Base-by-base conservation (phyloP, 2,888 invertebrate genomes). In the Polietes domitor region DNA sequence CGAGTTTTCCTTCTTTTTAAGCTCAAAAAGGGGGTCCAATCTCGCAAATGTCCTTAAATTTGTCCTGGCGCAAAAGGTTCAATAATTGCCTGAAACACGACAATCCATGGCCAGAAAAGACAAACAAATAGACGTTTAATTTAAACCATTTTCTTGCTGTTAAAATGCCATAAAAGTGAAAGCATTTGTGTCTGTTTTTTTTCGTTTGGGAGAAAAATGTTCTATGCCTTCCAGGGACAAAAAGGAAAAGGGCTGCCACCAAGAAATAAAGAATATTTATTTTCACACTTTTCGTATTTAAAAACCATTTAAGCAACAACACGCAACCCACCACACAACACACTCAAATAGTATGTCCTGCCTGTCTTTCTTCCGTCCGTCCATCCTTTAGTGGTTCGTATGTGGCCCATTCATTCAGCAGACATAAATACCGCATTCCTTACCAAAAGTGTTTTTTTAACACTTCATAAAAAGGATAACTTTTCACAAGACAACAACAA, bases 261-360 rank as follows among this genome's bases (percentile, higher is more conserved):
- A 24, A 43, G 37, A 47, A 55, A 75, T 6, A 70, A 80, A 58
- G 58, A 79, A 85, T 81, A 85, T 80, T 86, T 87, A 84, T 85
- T 78, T 87, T 85, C 86, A 86, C 86, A 86, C 86, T 87, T 85
- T 87, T 85, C 85, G 84, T 90, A 91, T 91, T 90, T 90, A 90
- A 90, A 90, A 91, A 87, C 89, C 87, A 90, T 91, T 90, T 89
- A 86, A 89, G 63, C n/a, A 87, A 84, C 80, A 87, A 87, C 87
- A 88, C 87, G 86, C 86, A 87, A 74, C 82, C 82, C 26, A 15
- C 28, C n/a, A 15, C 10, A 32, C n/a, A n/a, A 9, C 32, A 32
- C 32, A 32, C 9, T 6, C 32, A 4, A 32, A 32, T 9, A 32
- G 4, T 32, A 32, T 32, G 32, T 32, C 32, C 32, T 32, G 4